A percentile compares a stretch with the other conserved stretches of the same genome.
These are phyloP conservation scores for Rhincodon typus DNA, from an alignment of 2,797 vertebrate genomes.

Conservation along the genomic window DNA sequence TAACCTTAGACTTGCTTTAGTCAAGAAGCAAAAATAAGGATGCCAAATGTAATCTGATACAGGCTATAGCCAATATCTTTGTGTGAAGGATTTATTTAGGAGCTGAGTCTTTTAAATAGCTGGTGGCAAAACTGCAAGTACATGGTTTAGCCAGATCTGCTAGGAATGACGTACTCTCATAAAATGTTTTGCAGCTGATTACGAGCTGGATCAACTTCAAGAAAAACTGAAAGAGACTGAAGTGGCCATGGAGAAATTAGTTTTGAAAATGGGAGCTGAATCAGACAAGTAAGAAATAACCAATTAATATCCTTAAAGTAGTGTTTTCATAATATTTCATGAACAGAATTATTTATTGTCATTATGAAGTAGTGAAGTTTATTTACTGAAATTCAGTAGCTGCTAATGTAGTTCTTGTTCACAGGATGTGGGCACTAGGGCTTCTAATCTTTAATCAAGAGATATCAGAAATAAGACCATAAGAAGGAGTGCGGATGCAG, in stretches of 20 bases:
- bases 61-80: neutral
- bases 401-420: too few species aligned
- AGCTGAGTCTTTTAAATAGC: neutral
- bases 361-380: neutral
- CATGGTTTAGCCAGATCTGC: neutral
- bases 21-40: neutral
- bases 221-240: slow-evolving; percentile 88
- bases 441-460: neutral
- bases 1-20: neutral
- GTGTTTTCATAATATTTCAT: neutral
- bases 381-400: neutral
- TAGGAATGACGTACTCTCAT: neutral
- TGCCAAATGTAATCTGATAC: neutral
- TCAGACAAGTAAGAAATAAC: slow-evolving; percentile 66
- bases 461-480: neutral
- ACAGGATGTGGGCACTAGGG: too few species aligned
- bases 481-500: too few species aligned
- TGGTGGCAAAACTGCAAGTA: neutral
- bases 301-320: neutral
- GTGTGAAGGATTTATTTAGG: neutral
- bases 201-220: slow-evolving; percentile 83
- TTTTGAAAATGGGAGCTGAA: slow-evolving; percentile 69
- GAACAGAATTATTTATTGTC: neutral
- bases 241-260: slow-evolving; percentile 86
- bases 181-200: slow-evolving; percentile 72